Base-by-base conservation (phyloP, 92 coral and sea anemone species). In the Virgularia gustaviana region DNA sequence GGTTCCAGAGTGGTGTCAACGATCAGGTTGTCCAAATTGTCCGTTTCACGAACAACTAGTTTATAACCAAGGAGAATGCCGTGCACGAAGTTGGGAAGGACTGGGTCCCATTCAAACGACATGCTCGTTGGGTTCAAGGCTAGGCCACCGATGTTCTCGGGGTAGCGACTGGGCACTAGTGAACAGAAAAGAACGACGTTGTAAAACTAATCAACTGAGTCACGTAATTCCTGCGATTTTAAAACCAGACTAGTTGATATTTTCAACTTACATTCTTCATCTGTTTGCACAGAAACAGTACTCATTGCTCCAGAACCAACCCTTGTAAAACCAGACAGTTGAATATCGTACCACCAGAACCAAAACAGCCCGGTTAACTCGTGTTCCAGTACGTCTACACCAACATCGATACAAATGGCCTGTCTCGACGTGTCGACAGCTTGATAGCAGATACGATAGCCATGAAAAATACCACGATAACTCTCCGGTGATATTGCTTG, bases 191-290 rank as follows among this genome's bases (percentile, higher is more conserved):
- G n/a, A n/a, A n/a, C n/a, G n/a, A n/a, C n/a, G n/a, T n/a, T n/a
- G n/a, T n/a, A n/a, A n/a, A n/a, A n/a, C n/a, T n/a, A n/a, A n/a
- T n/a, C n/a, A n/a, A n/a, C n/a, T n/a, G n/a, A n/a, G n/a, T n/a
- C n/a, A n/a, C n/a, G n/a, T n/a, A n/a, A n/a, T n/a, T n/a, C n/a
- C n/a, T n/a, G n/a, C n/a, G n/a, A n/a, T n/a, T n/a, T n/a, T 39
- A 39, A 15, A 39, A 39, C 15, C 15, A 39, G 45, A 39, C 45
- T 39, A 7, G 8, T 15, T 22, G 28, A 4, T 47, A 22, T 6
- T 52, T 52, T 55, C 28, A 16, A 32, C 53, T 24, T 47, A 79
- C 84, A 34, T 60, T 79, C 84, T 79, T 79, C 78, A 3, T 60
- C 33, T 2, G 84, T 72, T n/a, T 25, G 58, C 34, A 61, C 84